Evolutionary conservation across 2,113 vertebrate genomes (phyloP).

Genomic region (Cepphus grylle): DNA sequence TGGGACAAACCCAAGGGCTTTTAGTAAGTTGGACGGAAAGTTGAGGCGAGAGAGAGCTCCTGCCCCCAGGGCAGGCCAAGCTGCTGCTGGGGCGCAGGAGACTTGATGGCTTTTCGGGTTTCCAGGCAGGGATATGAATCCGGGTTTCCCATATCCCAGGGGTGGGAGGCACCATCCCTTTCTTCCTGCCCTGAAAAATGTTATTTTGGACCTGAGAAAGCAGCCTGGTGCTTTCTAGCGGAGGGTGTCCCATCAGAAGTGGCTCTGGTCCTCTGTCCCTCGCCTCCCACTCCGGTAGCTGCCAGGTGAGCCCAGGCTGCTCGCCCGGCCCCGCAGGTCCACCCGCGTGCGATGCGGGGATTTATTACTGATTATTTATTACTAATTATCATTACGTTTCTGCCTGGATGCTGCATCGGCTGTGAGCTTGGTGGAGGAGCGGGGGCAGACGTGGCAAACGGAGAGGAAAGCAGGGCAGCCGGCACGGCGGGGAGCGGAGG

Average conservation of each 20-base stretch:
- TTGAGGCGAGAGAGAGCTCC: neutral
- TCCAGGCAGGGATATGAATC: neutral
- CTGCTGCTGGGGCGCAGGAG: neutral
- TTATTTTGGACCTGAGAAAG: neutral
- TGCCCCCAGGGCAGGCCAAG: neutral
- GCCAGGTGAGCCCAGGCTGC: neutral
- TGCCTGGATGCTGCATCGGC: neutral
- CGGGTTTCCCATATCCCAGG: neutral
- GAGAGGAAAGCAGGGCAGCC: neutral
- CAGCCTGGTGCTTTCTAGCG: neutral
- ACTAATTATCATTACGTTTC: fast-evolving
- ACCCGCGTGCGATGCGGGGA: fast-evolving
- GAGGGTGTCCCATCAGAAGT: neutral
- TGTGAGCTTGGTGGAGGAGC: neutral
- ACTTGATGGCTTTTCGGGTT: neutral
- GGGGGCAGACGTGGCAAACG: fast-evolving
- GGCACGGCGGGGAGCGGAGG: fast-evolving
- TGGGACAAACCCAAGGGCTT: neutral
- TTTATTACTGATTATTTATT: neutral
- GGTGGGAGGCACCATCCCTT: neutral
- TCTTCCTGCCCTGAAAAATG: neutral
- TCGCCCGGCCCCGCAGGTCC: neutral
- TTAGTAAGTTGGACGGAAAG: neutral
- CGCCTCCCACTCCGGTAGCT: fast-evolving
- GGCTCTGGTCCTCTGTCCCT: neutral